Evolutionary conservation across 1,140 invertebrate genomes (phyloP), one percentile per base, ranked within the genome.

Genomic region (Hycleus phaleratus): DNA sequence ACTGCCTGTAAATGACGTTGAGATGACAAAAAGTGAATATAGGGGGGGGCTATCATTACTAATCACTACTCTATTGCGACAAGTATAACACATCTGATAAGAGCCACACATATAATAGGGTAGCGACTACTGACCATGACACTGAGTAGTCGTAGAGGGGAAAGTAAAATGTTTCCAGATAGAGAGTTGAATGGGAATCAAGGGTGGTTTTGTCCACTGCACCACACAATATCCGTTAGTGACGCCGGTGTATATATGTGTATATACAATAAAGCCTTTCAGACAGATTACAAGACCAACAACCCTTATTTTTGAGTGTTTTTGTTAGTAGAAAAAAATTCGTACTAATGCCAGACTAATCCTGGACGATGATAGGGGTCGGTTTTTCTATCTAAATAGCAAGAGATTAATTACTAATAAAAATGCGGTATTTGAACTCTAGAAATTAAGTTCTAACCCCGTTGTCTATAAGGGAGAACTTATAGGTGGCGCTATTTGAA

Each of bases 81-180:
- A 59, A 59, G 58, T 59, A 48, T 53, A 59, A 59, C 58, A 59
- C 51, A 59, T 59, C 58, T 40, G 58, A 59, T 59, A 59, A 59
- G 58, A 26, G 9, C 26, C 43, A 32, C 25, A 50, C 7, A n/a
- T 18, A 51, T 40, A 49, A 38, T 49, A 58, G 56, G 32, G 40
- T 18, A 18, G 38, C 32, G 11, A 32, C 38, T 39, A 49, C 11
- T 51, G 56, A 45, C 47, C 38, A 26, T 49, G 43, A 44, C 47
- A 58, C 49, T 54, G 40, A 44, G 11, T 7, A 40, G 11, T 18
- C 9, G 12, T 40, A 6, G 38, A 26, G 42, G 50, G 42, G 10
- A 43, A 24, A 43, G 50, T 26, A 24, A 44, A 25, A 11, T 12
- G 9, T 8, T 25, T 40, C 25, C 39, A 52, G 44, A 52, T 24